Percentiles rank a stretch among this genome's conserved stretches.
Evolutionary conservation across 2,888 invertebrate genomes (phyloP).

Genomic region (Ochropleura leucogaster): DNA sequence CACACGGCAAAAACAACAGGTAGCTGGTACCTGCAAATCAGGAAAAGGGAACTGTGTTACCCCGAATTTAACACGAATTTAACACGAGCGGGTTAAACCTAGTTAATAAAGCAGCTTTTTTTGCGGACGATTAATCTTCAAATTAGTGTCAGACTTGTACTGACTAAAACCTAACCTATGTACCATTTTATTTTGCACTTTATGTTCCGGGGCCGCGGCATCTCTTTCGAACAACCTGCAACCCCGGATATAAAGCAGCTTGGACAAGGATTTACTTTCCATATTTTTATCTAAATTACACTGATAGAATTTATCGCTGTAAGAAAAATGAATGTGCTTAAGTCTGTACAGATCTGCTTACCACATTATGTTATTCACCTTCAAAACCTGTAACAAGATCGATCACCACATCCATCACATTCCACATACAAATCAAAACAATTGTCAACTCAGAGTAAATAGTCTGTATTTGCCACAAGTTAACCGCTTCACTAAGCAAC

Average conservation of each 20-base stretch:
- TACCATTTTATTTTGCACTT: too few species aligned
- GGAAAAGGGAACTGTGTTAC: too few species aligned
- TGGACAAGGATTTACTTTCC: background rate
- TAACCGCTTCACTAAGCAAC: slow-evolving; percentile 32
- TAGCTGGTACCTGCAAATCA: too few species aligned
- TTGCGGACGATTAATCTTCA: too few species aligned
- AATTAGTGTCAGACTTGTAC: too few species aligned
- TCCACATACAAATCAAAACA: slow-evolving; percentile 17
- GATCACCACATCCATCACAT: background rate
- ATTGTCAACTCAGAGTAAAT: slow-evolving; percentile 28
- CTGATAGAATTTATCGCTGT: background rate
- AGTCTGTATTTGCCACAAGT: slow-evolving; percentile 36
- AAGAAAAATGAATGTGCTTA: background rate
- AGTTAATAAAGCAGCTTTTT: too few species aligned
- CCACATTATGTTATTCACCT: background rate
- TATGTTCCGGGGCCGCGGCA: too few species aligned
- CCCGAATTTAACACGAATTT: too few species aligned
- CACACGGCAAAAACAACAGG: too few species aligned
- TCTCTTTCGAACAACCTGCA: too few species aligned
- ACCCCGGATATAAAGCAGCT: background rate
- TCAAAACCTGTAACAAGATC: background rate
- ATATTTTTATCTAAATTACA: background rate
- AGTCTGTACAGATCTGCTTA: background rate
- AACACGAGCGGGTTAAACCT: too few species aligned
- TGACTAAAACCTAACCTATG: too few species aligned